Conservation (phyloP, 2,797 vertebrate species). For the Xyrichtys novacula region DNA sequence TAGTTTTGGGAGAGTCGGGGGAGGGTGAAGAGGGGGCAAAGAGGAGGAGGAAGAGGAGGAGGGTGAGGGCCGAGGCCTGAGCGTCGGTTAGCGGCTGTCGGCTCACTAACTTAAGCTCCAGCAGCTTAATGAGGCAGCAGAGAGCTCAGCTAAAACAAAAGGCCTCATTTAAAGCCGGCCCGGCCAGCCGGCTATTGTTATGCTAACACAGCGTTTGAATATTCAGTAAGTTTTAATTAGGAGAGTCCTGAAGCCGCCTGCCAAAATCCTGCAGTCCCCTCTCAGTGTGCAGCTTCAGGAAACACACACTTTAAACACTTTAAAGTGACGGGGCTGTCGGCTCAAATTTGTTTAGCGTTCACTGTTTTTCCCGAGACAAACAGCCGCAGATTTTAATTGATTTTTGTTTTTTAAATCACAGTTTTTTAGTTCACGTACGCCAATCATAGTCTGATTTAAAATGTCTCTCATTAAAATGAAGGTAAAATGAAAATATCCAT, state of each 20-base stretch:
- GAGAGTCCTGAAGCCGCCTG: slow-evolving; percentile 68
- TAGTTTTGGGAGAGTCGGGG: slow-evolving; percentile 31
- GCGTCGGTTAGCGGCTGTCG: slow-evolving; percentile 73
- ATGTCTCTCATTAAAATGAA: not conserved
- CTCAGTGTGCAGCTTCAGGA: slow-evolving; percentile 49
- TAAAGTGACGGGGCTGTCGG: slow-evolving; percentile 2
- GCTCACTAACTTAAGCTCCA: slow-evolving; percentile 75
- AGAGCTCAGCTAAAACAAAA: slow-evolving; percentile 85
- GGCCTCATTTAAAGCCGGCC: slow-evolving; percentile 79
- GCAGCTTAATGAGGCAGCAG: slow-evolving; percentile 86
- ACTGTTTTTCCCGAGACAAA: slow-evolving; percentile 20
- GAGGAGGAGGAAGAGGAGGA: slow-evolving; percentile 5
- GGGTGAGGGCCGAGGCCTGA: slow-evolving; percentile 57
- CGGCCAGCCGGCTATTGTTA: slow-evolving; percentile 82
- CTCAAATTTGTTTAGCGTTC: slow-evolving; percentile 20
- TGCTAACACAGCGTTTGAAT: slow-evolving; percentile 84
- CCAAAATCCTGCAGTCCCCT: slow-evolving; percentile 68
- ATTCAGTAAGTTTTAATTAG: slow-evolving; percentile 86
- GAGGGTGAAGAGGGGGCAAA: slow-evolving; percentile 6
- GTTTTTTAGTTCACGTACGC: not conserved
- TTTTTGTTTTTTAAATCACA: slow-evolving; percentile 13
- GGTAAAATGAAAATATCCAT: not conserved
- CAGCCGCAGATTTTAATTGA: slow-evolving; percentile 13
- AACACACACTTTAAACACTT: slow-evolving; percentile 54
- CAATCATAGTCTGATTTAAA: not conserved